A percentile compares a stretch with the other conserved stretches of the same genome.
Evolutionary conservation across 2,113 vertebrate species (phyloP).

Genomic region (Acanthisitta chloris): DNA sequence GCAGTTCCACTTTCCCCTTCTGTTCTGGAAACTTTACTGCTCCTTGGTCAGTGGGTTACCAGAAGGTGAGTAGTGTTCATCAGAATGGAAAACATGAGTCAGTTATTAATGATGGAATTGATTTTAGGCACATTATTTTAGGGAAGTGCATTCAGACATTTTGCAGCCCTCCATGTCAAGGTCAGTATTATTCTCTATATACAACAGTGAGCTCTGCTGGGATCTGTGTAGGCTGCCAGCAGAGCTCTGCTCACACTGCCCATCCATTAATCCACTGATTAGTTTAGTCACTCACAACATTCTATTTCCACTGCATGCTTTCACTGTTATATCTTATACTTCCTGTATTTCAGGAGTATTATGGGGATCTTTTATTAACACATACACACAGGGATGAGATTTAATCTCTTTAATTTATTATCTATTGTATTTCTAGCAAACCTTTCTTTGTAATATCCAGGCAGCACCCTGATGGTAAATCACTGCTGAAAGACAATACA

Average conservation of each 20-base stretch:
- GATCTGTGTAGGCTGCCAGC: not conserved
- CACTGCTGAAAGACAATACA: not conserved
- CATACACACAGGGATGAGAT: not conserved
- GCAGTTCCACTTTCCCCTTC: not conserved
- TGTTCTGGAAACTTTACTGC: not conserved
- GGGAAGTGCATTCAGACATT: not conserved
- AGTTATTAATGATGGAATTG: not conserved
- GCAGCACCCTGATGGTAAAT: not conserved
- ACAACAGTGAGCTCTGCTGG: not conserved
- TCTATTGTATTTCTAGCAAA: constrained; percentile 37
- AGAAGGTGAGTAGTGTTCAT: not conserved
- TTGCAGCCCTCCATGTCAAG: not conserved
- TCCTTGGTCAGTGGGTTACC: not conserved
- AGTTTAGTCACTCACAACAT: not conserved
- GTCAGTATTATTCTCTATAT: not conserved
- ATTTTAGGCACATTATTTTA: not conserved
- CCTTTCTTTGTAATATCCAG: not conserved
- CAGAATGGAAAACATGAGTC: not conserved
- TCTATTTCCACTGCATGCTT: constrained; percentile 3
- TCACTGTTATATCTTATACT: not conserved
- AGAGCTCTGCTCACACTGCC: not conserved
- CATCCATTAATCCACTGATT: constrained; percentile 6
- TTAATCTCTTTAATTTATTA: constrained; percentile 49
- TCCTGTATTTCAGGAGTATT: constrained; percentile 5
- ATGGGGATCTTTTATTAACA: constrained; percentile 32